phyloP scores from a whole-genome alignment of 1,140 invertebrate species.

The Conopomorpha cramerella region DNA sequence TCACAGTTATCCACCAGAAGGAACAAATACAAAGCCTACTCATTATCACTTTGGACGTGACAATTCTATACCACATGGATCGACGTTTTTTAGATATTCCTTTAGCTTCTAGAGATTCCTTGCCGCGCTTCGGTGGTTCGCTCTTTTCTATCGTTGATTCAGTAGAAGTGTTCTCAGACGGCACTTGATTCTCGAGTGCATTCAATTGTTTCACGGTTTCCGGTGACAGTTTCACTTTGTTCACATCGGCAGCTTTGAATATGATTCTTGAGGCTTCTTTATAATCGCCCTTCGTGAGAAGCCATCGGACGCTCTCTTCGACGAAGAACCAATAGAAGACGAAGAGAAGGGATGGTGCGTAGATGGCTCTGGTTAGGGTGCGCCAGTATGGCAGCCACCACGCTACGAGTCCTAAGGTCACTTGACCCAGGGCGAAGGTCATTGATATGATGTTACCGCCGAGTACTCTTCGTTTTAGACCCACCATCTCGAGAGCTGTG shows the following conservation, averaged over 20 bases:
- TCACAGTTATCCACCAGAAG: constrained; percentile 75
- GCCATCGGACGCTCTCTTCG: constrained; percentile 65
- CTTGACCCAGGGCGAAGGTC: constrained; percentile 75
- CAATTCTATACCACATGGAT: too few relatives aligned
- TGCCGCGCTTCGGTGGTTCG: too few relatives aligned
- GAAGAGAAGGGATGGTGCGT: constrained; percentile 68
- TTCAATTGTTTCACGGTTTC: constrained; percentile 27
- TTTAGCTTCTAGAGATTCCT: too few relatives aligned
- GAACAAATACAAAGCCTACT: constrained; percentile 68
- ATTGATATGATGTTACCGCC: constrained; percentile 72
- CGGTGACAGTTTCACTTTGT: constrained; percentile 48
- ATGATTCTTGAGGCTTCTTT: constrained; percentile 67
- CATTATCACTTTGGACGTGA: constrained; percentile 63
- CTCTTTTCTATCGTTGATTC: too few relatives aligned
- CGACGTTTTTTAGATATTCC: too few relatives aligned
- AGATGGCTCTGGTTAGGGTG: constrained; percentile 68
- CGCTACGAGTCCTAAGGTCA: constrained; percentile 68
- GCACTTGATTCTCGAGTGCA: too few relatives aligned
- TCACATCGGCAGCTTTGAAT: constrained; percentile 67
- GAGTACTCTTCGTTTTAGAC: constrained; percentile 70
- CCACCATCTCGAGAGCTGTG: constrained; percentile 81
- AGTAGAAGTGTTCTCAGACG: background rate
- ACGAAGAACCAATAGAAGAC: constrained; percentile 66
- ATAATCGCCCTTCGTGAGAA: constrained; percentile 67
- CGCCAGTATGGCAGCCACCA: constrained; percentile 77